Conservation (phyloP, 2,888 invertebrate species). For the Buathra laborator region DNA sequence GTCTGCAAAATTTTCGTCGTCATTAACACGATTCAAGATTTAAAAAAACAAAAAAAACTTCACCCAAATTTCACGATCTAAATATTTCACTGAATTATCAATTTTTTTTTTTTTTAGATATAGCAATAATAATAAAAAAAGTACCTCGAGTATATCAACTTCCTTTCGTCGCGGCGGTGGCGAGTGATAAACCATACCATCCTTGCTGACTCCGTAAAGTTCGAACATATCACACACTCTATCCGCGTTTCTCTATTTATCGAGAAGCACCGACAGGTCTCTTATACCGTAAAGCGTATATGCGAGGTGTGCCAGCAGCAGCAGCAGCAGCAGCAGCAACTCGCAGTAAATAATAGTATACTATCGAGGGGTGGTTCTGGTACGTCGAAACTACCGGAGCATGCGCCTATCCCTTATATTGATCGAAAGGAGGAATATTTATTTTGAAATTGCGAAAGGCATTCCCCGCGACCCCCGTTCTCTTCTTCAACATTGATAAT, state of each 20-base stretch:
- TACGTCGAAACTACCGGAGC: slow-evolving; percentile 35
- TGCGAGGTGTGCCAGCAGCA: slow-evolving; percentile 42
- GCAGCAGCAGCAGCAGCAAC: slow-evolving; percentile 26
- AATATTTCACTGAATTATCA: not conserved
- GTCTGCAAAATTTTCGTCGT: slow-evolving; percentile 77
- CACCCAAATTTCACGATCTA: not conserved
- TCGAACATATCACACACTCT: slow-evolving; percentile 78
- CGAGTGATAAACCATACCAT: slow-evolving; percentile 81
- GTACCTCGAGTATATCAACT: slow-evolving; percentile 83
- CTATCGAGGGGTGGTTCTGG: slow-evolving; percentile 36
- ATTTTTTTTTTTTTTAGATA: not conserved
- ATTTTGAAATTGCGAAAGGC: slow-evolving; percentile 55
- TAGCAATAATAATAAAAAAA: slow-evolving; percentile 2
- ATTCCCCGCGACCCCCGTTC: not conserved
- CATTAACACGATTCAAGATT: not conserved
- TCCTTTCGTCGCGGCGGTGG: slow-evolving; percentile 82
- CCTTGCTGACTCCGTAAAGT: slow-evolving; percentile 80
- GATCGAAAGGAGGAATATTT: slow-evolving; percentile 68
- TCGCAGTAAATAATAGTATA: slow-evolving; percentile 57
- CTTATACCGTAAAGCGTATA: slow-evolving; percentile 54
- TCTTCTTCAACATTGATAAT: slow-evolving; percentile 30
- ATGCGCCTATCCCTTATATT: slow-evolving; percentile 69
- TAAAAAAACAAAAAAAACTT: not conserved
- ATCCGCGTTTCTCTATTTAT: slow-evolving; percentile 22
- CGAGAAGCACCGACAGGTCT: slow-evolving; percentile 14